These are phyloP conservation scores for Drosophila gunungcola DNA, from an alignment of 1,140 invertebrate species.

Conservation along the genomic window DNA sequence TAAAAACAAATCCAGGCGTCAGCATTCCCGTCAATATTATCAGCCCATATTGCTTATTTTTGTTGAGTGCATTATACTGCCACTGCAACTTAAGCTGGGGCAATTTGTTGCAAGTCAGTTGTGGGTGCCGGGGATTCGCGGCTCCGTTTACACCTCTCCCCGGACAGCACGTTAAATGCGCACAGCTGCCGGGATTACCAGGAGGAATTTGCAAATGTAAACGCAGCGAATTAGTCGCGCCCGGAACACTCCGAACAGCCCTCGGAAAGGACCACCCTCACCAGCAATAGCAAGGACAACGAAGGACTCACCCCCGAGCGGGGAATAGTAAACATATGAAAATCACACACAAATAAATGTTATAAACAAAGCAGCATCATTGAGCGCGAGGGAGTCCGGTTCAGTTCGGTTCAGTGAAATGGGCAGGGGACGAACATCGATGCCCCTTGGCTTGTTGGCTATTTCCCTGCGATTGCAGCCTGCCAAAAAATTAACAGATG, in stretches of 20 bases:
- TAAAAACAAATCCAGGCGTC: too few relatives aligned
- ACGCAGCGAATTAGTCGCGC: constrained; percentile 67
- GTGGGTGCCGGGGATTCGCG: constrained; percentile 17
- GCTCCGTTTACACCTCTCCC: constrained; percentile 16
- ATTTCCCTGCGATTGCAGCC: constrained; percentile 36
- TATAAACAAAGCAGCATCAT: constrained; percentile 73
- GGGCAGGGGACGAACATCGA: constrained; percentile 13
- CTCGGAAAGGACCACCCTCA: constrained; percentile 12
- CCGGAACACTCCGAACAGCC: constrained; percentile 37
- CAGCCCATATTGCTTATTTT: too few relatives aligned
- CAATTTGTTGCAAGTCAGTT: constrained; percentile 75
- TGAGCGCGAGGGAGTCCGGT: constrained; percentile 31
- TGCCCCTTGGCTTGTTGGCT: constrained; percentile 55
- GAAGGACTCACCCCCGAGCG: background rate
- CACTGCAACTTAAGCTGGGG: constrained; percentile 37
- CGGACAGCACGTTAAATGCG: constrained; percentile 57
- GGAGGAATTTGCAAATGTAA: constrained; percentile 66
- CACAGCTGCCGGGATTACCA: constrained; percentile 77
- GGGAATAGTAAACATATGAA: constrained; percentile 51
- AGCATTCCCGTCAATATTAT: too few relatives aligned
- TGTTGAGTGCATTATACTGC: background rate
- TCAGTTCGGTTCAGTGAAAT: background rate
- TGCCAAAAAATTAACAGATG: constrained; percentile 81
- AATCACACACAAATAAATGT: constrained; percentile 77
- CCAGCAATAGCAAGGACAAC: background rate